Evolutionary conservation across 2,797 vertebrate species (phyloP).

Genomic region (Leptodactylus fallax): DNA sequence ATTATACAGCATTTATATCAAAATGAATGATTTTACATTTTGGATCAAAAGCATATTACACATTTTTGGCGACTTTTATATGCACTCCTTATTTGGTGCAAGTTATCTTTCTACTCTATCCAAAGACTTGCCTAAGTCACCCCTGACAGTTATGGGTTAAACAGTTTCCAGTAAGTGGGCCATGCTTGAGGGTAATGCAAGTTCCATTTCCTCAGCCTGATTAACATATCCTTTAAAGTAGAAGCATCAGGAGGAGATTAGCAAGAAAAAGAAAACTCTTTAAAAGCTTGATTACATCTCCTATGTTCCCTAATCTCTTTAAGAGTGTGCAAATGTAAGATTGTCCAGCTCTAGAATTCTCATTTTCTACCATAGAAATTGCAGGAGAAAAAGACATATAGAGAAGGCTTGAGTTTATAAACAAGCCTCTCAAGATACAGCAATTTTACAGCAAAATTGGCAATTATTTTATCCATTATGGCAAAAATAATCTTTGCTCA

Average conservation of each 20-base stretch:
- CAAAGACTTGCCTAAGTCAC: neutral
- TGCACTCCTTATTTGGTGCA: neutral
- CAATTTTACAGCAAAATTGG: conserved; percentile 39
- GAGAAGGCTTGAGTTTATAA: conserved; percentile 33
- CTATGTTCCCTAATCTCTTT: conserved; percentile 59
- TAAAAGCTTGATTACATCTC: conserved; percentile 64
- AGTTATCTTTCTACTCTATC: neutral
- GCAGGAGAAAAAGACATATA: conserved; percentile 33
- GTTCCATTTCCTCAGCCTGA: conserved; percentile 58
- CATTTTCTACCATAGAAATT: conserved; percentile 48
- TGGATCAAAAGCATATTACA: neutral
- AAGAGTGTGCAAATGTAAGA: conserved; percentile 59
- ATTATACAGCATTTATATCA: neutral
- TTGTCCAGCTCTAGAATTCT: conserved; percentile 49
- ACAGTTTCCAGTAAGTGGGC: conserved; percentile 50
- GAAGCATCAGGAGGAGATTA: conserved; percentile 62
- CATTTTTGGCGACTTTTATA: neutral
- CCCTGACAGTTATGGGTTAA: conserved; percentile 44
- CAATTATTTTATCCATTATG: conserved; percentile 42
- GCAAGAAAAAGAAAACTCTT: conserved; percentile 58
- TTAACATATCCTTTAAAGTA: conserved; percentile 64
- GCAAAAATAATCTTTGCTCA: conserved; percentile 21
- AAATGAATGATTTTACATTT: neutral
- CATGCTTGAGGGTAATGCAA: conserved; percentile 59
- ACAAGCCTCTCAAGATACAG: conserved; percentile 22